Percentiles rank a stretch among this genome's conserved stretches.
phyloP scores from a whole-genome alignment of 2,888 invertebrate genomes.

The Archips crataeganus region DNA sequence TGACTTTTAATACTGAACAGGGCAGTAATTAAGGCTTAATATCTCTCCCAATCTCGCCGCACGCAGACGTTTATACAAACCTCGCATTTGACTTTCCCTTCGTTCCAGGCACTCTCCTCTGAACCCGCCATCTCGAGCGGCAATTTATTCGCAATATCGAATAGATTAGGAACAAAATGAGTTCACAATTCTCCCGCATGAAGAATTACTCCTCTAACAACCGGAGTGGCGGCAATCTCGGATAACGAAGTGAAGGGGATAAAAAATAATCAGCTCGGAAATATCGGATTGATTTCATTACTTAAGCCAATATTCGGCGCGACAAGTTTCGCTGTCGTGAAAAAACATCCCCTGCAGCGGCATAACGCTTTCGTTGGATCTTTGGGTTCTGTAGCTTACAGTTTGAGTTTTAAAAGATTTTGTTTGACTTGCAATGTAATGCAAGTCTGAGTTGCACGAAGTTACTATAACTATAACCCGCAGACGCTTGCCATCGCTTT shows the following conservation, averaged over 20 bases:
- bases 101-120: background rate
- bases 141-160: conserved; percentile 4
- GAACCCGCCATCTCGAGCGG: background rate
- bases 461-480: no score
- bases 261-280: conserved; percentile 40
- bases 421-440: background rate
- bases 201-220: conserved; percentile 7
- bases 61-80: background rate
- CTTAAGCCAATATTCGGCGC: conserved; percentile 35
- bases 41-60: no score
- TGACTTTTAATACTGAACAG: no score
- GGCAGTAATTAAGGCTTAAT: no score
- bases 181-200: conserved; percentile 11
- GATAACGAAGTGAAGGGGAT: conserved; percentile 18
- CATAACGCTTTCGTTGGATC: background rate
- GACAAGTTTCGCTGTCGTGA: conserved; percentile 6
- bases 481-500: no score
- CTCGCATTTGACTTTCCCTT: background rate
- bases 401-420: no score
- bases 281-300: conserved; percentile 41
- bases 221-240: conserved; percentile 2
- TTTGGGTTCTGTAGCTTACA: conserved; percentile 12
- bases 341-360: background rate
- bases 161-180: conserved; percentile 11
- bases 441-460: background rate